Evolutionary conservation across 1,140 invertebrate genomes (phyloP).

Genomic region (Elymnias hypermnestra): DNA sequence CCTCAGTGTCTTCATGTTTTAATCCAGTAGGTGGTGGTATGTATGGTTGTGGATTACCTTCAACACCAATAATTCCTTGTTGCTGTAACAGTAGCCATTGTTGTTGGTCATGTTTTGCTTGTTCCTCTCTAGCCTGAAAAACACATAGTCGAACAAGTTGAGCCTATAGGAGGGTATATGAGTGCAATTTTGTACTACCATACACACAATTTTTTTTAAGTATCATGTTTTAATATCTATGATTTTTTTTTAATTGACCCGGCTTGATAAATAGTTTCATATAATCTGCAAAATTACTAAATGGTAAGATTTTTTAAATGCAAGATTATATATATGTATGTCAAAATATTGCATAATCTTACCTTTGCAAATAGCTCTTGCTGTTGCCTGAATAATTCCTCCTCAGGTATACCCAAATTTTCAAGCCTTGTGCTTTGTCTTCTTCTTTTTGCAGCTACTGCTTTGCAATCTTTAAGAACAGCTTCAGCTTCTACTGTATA

Average conservation of each 20-base stretch:
- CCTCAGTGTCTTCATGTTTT: slow-evolving; percentile 70
- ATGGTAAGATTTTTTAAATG: too few relatives aligned
- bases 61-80: slow-evolving; percentile 76
- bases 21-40: slow-evolving; percentile 67
- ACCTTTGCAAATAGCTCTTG: slow-evolving; percentile 98
- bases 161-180: too few relatives aligned
- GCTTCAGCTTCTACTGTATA: slow-evolving; percentile 96
- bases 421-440: slow-evolving; percentile 95
- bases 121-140: slow-evolving; percentile 88
- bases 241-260: too few relatives aligned
- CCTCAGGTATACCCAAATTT: slow-evolving; percentile 98
- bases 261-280: too few relatives aligned
- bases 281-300: too few relatives aligned
- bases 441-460: slow-evolving; percentile 94
- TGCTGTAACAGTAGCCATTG: slow-evolving; percentile 91
- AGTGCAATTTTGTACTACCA: too few relatives aligned
- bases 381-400: slow-evolving; percentile 96
- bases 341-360: too few relatives aligned
- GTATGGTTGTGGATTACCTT: slow-evolving; percentile 55
- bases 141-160: too few relatives aligned
- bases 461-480: slow-evolving; percentile 96
- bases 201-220: too few relatives aligned
- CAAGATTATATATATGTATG: too few relatives aligned
- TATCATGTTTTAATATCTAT: too few relatives aligned
- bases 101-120: slow-evolving; percentile 90